phyloP scores from a whole-genome alignment of 2,888 invertebrate genomes.

The Sesia bembeciformis region DNA sequence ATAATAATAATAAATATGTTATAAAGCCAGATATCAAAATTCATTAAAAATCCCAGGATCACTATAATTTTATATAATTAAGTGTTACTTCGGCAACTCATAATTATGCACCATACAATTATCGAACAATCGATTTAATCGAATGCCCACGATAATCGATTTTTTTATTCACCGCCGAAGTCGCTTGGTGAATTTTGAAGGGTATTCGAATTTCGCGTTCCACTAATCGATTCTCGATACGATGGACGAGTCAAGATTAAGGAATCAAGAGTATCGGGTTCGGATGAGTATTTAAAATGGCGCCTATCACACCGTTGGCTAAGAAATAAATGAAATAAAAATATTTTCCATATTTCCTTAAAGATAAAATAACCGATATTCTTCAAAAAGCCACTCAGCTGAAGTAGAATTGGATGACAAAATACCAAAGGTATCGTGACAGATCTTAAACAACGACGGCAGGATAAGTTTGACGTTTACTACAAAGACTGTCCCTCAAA shows the following conservation, averaged over 20 bases:
- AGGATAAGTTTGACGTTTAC: too few relatives aligned
- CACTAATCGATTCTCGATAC: conserved; percentile 33
- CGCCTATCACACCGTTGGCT: conserved; percentile 17
- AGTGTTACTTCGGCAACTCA: neutral
- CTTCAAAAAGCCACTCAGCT: too few relatives aligned
- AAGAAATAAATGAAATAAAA: too few relatives aligned
- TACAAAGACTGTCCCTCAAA: too few relatives aligned
- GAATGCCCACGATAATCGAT: neutral
- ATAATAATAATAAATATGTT: too few relatives aligned
- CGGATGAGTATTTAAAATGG: conserved; percentile 10
- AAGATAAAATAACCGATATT: too few relatives aligned
- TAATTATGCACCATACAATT: neutral
- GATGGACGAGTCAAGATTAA: conserved; percentile 34
- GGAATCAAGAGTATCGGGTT: conserved; percentile 25
- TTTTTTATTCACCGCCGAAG: neutral
- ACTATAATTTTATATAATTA: neutral
- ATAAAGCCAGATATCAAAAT: neutral
- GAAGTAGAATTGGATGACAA: too few relatives aligned
- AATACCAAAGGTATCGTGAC: too few relatives aligned
- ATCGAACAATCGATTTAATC: neutral
- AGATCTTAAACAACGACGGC: too few relatives aligned
- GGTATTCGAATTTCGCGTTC: conserved; percentile 15
- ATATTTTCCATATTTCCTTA: too few relatives aligned
- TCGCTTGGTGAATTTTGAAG: conserved; percentile 6
- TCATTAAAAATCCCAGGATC: neutral